Conservation (phyloP, 2,113 vertebrate species). For the Rostratula benghalensis region DNA sequence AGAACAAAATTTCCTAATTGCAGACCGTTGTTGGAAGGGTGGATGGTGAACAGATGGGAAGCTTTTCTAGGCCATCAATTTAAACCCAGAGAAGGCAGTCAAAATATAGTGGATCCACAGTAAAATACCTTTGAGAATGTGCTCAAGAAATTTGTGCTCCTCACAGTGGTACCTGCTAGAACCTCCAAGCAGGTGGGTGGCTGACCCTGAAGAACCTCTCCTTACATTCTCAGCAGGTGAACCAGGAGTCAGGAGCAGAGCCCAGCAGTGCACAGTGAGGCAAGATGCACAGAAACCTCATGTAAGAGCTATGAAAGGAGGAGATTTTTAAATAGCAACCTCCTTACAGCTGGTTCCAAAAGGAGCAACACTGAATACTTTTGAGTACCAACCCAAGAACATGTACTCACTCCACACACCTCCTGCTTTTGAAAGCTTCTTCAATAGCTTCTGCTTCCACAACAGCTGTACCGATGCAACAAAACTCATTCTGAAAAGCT, state of each 20-base stretch:
- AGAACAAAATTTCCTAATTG: not conserved
- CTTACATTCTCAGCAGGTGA: not conserved
- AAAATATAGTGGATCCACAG: not conserved
- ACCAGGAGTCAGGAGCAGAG: not conserved
- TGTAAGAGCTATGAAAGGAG: not conserved
- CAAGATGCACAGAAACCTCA: not conserved
- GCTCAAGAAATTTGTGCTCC: not conserved
- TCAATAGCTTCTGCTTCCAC: not conserved
- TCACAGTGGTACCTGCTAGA: not conserved
- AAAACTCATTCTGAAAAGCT: constrained; percentile 4
- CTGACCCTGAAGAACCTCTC: not conserved
- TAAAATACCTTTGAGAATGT: not conserved
- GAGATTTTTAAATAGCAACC: not conserved
- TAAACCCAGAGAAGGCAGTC: not conserved
- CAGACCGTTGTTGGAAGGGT: not conserved
- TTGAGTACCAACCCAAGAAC: not conserved
- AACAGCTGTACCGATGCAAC: not conserved
- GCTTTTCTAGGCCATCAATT: not conserved
- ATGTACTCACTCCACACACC: not conserved
- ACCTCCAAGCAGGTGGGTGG: not conserved
- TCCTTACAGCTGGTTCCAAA: not conserved
- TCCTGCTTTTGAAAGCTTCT: constrained; percentile 4
- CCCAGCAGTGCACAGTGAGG: not conserved
- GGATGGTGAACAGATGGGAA: fast-evolving
- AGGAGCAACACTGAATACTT: not conserved